Evolutionary conservation across 1,140 invertebrate species (phyloP).

Genomic region (Drosophila ohnishii): DNA sequence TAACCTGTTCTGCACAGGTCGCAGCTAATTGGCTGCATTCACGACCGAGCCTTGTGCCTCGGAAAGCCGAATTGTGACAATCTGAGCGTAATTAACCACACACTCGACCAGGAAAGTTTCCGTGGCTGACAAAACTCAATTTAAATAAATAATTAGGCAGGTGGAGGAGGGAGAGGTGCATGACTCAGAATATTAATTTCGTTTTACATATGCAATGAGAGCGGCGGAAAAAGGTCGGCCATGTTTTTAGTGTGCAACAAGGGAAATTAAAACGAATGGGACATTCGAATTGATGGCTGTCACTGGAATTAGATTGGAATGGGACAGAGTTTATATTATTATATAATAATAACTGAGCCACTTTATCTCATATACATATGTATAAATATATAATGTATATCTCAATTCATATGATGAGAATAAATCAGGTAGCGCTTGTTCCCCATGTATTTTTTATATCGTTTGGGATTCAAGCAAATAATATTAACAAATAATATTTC

Average conservation of each 20-base stretch:
- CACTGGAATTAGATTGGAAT: background rate
- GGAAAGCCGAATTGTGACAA: slow-evolving; percentile 27
- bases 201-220: slow-evolving; percentile 57
- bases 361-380: no score
- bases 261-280: slow-evolving; percentile 63
- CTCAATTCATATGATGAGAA: no score
- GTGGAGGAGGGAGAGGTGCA: slow-evolving; percentile 9
- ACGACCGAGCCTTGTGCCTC: slow-evolving; percentile 2
- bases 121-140: slow-evolving; percentile 34
- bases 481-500: background rate
- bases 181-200: slow-evolving; percentile 56
- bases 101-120: slow-evolving; percentile 11
- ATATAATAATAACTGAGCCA: background rate
- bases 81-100: slow-evolving; percentile 25
- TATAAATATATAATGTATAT: no score
- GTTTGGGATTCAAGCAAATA: background rate
- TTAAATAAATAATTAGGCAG: slow-evolving; percentile 64
- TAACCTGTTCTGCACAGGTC: background rate
- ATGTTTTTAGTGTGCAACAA: slow-evolving; percentile 53
- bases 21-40: slow-evolving; percentile 67
- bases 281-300: slow-evolving; percentile 24
- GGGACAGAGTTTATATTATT: background rate
- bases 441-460: no score
- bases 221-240: slow-evolving; percentile 14
- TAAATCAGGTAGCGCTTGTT: background rate